Percentiles rank a stretch among this genome's conserved stretches.
Conservation (phyloP, 2,797 vertebrate species). For the Hyperoplus immaculatus region DNA sequence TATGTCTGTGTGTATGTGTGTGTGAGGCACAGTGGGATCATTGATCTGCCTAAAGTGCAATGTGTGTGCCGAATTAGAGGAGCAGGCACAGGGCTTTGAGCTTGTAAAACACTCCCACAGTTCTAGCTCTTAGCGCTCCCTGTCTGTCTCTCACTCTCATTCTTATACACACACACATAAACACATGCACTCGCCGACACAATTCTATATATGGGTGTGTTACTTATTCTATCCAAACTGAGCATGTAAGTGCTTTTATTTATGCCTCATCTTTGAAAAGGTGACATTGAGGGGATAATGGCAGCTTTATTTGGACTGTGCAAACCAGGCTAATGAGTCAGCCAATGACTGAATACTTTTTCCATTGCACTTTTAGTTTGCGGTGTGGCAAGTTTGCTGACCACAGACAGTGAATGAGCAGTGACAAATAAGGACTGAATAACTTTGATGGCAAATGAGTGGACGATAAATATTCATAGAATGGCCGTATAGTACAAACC, state of each 20-base stretch:
- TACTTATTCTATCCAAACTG: conserved; percentile 63
- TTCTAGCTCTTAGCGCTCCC: conserved; percentile 70
- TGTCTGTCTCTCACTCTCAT: conserved; percentile 55
- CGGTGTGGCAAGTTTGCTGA: conserved; percentile 15
- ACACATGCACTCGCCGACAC: conserved; percentile 47
- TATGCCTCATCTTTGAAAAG: conserved; percentile 63
- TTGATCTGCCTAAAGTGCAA: conserved; percentile 86
- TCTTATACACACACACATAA: conserved; percentile 27
- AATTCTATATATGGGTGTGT: conserved; percentile 79
- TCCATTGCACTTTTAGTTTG: conserved; percentile 18
- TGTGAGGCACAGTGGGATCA: conserved; percentile 78
- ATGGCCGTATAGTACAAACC: not conserved
- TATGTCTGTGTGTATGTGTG: conserved; percentile 34
- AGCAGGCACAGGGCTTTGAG: conserved; percentile 78
- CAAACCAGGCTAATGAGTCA: conserved; percentile 47
- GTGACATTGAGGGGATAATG: conserved; percentile 52
- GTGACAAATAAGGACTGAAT: not conserved
- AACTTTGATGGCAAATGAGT: conserved; percentile 1
- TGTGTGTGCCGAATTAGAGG: conserved; percentile 82
- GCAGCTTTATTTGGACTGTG: conserved; percentile 51
- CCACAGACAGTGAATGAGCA: not conserved
- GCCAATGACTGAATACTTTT: conserved; percentile 35
- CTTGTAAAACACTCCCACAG: conserved; percentile 82
- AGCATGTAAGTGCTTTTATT: conserved; percentile 64
- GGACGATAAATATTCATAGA: not conserved